Evolutionary conservation across 2,888 invertebrate genomes (phyloP), one percentile per base, ranked within the genome.

Genomic region (Parnassius apollo): DNA sequence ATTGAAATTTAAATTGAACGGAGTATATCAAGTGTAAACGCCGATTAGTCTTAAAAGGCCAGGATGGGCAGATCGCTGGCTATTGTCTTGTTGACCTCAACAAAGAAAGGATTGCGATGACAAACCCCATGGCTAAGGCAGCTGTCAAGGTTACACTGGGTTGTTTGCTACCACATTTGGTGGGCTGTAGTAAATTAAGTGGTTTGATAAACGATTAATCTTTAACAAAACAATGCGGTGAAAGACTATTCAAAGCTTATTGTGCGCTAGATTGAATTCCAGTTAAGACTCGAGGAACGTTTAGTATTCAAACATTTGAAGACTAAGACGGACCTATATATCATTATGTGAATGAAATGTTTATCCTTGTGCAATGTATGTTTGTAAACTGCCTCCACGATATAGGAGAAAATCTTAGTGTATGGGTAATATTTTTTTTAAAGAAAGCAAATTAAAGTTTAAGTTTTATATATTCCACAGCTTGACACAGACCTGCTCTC

Each of bases 31-130:
- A 74, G 75, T 70, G 73, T 76, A 76, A 75, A 80, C 78, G 76
- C 74, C 80, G 78, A 82, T 86, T 82, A 81, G 78, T 77, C 76
- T 77, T 76, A 78, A 80, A 81, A 84, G 75, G 82, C 82, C 82
- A 83, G 85, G 85, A 85, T 84, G 83, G 83, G 79, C 78, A 79
- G 78, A 78, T 79, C 72, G 81, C 70, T 72, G 74, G 75, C 83
- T 76, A 88, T 88, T 88, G 89, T 86, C 75, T 75, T 69, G 56
- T 69, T 76, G 85, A 83, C 88, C 88, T 89, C 84, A 82, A 72
- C 79, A 76, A 87, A 85, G 88, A 89, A 88, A 88, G 85, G 85
- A 71, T 65, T 76, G 72, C 70, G 83, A 80, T 88, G 88, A 87
- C 86, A 83, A 83, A 77, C 75, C 72, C 76, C 76, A 74, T 73